Evolutionary conservation across 1,140 invertebrate species (phyloP).

Genomic region (Habropoda laboriosa): DNA sequence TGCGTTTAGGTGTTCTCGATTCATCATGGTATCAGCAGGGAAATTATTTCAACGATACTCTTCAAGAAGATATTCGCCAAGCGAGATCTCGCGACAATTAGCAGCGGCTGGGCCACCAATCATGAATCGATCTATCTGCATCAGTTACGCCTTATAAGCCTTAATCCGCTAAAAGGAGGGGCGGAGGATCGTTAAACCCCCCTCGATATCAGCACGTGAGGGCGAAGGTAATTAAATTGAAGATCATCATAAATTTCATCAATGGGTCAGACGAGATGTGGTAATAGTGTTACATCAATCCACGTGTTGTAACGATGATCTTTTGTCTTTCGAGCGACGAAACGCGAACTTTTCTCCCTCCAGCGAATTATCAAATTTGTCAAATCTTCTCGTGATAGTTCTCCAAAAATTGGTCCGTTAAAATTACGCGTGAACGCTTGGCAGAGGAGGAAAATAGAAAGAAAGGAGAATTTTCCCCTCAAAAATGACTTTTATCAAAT

Average conservation of each 20-base stretch:
- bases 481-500: too few relatives aligned
- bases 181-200: constrained; percentile 10
- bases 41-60: neutral
- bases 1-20: neutral
- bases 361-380: neutral
- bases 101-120: constrained; percentile 17
- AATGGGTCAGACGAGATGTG: neutral
- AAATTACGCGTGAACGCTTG: too few relatives aligned
- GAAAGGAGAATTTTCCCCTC: too few relatives aligned
- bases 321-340: neutral
- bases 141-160: constrained; percentile 36
- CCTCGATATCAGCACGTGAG: neutral
- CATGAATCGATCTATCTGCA: constrained; percentile 47
- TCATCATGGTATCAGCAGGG: neutral
- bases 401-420: too few relatives aligned
- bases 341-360: too few relatives aligned
- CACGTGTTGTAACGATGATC: neutral
- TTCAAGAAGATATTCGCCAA: neutral
- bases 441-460: too few relatives aligned
- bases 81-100: constrained; percentile 17
- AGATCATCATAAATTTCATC: constrained; percentile 23
- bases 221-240: constrained; percentile 46
- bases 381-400: too few relatives aligned
- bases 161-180: constrained; percentile 48
- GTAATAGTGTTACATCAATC: neutral